Evolutionary conservation across 2,797 vertebrate species (phyloP).

Genomic region (Chelon labrosus): DNA sequence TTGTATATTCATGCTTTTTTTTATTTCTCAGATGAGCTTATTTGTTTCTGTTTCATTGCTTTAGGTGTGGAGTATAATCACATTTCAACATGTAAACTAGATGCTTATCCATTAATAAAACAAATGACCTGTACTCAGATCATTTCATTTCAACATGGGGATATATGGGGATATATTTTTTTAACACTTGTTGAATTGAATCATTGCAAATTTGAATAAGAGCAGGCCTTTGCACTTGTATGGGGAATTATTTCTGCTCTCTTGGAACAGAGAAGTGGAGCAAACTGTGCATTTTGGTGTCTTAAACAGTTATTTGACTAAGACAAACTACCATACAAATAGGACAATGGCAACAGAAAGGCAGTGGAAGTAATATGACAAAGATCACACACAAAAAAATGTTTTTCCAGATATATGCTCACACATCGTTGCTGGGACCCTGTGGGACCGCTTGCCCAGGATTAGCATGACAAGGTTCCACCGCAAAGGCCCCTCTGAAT

Average conservation of each 20-base stretch:
- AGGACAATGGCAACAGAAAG: slow-evolving; percentile 76
- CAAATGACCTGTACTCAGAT: slow-evolving; percentile 38
- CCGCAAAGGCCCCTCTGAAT: slow-evolving; percentile 72
- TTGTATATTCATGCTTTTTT: slow-evolving; percentile 44
- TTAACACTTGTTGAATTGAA: slow-evolving; percentile 23
- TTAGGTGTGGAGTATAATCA: slow-evolving; percentile 29
- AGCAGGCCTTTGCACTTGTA: background rate
- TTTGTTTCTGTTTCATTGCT: slow-evolving; percentile 35
- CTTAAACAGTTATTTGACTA: slow-evolving; percentile 67
- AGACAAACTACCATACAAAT: slow-evolving; percentile 72
- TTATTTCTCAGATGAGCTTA: slow-evolving; percentile 24
- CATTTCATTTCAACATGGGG: slow-evolving; percentile 30
- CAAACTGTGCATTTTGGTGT: slow-evolving; percentile 37
- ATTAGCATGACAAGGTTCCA: slow-evolving; percentile 82
- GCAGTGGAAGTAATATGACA: slow-evolving; percentile 61
- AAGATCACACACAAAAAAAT: slow-evolving; percentile 62
- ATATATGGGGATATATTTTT: slow-evolving; percentile 15
- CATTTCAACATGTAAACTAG: slow-evolving; percentile 42
- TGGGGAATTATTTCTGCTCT: slow-evolving; percentile 9
- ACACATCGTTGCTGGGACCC: slow-evolving; percentile 67
- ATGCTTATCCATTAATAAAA: slow-evolving; percentile 53
- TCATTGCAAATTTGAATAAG: slow-evolving; percentile 8
- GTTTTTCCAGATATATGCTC: slow-evolving; percentile 61
- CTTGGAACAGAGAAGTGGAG: slow-evolving; percentile 29
- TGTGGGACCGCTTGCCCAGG: slow-evolving; percentile 77